Evolutionary conservation across 1,140 invertebrate genomes (phyloP), one percentile per base, ranked within the genome.

Genomic region (Brachionus asplanchnoidis): DNA sequence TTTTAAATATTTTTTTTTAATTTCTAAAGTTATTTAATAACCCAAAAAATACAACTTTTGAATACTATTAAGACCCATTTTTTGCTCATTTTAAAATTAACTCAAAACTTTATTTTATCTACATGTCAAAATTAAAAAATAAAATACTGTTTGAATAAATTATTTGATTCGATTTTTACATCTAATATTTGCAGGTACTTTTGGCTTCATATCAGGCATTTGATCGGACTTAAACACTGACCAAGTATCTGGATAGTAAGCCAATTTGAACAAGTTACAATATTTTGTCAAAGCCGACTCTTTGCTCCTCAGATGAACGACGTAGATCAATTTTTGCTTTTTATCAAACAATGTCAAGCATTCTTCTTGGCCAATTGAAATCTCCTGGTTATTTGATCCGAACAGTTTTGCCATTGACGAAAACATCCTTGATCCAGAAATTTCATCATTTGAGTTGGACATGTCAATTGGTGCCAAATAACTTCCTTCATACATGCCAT

Each of bases 281-380:
- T 42, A 82, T 26, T 53, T 40, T 28, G 65, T 82, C 32, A 82
- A 82, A 12, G 79, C 79, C 36, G 20, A 46, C 26, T 82, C 79
- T 44, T 65, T 68, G 28, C 20, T 65, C 3, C 17, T 20, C 5
- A 82, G 66, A 44, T 82, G 79, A 9, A 82, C 28, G 1, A 60
- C 14, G 14, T 65, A 82, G 17, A 82, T 14, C 5, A 65, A n/a
- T 44, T 82, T 82, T 40, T 65, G 28, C 17, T 68, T 60, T 68
- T 65, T 44, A 17, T 82, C 79, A 82, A 42, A 82, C 17, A 82
- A 6, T 26, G 79, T 82, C 53, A 82, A 26, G 42, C 79, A 82
- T 65, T 82, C 65, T 60, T 82, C 79, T 82, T 82, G 42, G n/a
- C 32, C 40, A 23, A 82, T 82, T 14, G 40, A 12, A 40, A 82